Base-by-base conservation (phyloP, 2,797 vertebrate species). In the Melanotaenia trifasciata region DNA sequence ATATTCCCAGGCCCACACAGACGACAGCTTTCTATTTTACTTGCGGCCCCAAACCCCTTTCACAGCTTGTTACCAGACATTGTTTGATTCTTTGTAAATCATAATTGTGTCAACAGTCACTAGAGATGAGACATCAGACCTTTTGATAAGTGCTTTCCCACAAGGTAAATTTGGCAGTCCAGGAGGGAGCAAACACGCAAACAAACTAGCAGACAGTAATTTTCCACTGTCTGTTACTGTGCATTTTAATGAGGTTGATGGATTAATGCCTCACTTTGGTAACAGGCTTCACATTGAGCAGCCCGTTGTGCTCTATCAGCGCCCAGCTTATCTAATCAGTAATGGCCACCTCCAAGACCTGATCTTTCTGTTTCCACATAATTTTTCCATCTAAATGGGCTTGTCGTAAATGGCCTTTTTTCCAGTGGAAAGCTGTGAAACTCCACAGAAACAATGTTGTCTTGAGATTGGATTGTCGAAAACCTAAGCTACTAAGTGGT, bases 221-320 rank as follows among this genome's bases (percentile, higher is more conserved):
- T 92, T 89, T 80, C 76, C 78, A 53, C 80, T 51, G 72, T 75
- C 76, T 80, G 78, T 87, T 75, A 77, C 80, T 50, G 14, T 88
- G 90, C 90, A 91, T 93, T 89, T 86, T 90, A 92, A 92, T 89
- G 86, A 93, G 70, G 74, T 81, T 76, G 84, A 89, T 87, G 83
- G 84, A 90, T 91, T 80, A 89, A 82, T 82, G 80, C 71, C 40
- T 86, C 72, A 58, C 78, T 84, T 82, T 68, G 54, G 68, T 91
- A 86, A 90, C 80, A 63, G 84, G 62, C 80, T 74, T 74, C 78
- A 78, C 50, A 40, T 74, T 68, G 81, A 67, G 77, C 79, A 63
- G 77, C 70, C 71, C 67, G 80, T 77, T 72, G 51, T 80, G 79
- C 83, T 88, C 64, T 69, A 89, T 78, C 84, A 73, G 77, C 40